Conservation (phyloP, 1,140 invertebrate genomes). For the Drosophila pallidifrons region DNA sequence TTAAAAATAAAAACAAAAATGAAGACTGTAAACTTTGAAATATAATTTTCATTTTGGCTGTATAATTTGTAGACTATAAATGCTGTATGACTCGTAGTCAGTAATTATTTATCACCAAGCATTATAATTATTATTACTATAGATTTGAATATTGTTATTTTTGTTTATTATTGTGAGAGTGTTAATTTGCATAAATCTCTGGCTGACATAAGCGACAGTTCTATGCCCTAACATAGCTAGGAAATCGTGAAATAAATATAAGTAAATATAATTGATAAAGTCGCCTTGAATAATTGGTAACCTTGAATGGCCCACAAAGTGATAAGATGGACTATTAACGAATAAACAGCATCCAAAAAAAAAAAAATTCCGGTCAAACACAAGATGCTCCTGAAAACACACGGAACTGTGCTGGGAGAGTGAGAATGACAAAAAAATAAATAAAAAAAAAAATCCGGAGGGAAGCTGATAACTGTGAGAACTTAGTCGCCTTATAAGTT, state of each 20-base stretch:
- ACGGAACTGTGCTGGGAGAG: background rate
- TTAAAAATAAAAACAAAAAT: background rate
- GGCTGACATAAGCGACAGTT: background rate
- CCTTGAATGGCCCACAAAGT: background rate
- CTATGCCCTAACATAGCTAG: background rate
- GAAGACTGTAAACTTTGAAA: too few species aligned
- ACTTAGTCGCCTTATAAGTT: slow-evolving; percentile 18
- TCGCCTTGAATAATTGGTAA: background rate
- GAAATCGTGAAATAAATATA: background rate
- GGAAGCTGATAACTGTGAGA: slow-evolving; percentile 33
- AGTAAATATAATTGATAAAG: background rate
- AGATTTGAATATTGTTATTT: background rate
- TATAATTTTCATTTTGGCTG: background rate
- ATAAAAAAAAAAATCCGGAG: slow-evolving; percentile 1
- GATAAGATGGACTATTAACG: background rate
- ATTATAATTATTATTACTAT: slow-evolving; percentile 4
- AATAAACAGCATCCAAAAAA: background rate
- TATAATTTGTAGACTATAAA: background rate
- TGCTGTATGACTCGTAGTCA: background rate
- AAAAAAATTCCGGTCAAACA: slow-evolving; percentile 4
- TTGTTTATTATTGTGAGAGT: background rate
- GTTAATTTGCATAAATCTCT: background rate
- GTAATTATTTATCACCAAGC: background rate
- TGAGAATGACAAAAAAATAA: too few species aligned
- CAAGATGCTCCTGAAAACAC: background rate